Evolutionary conservation across 92 coral and sea anemone species (phyloP).

Genomic region (Siderastrea radians): DNA sequence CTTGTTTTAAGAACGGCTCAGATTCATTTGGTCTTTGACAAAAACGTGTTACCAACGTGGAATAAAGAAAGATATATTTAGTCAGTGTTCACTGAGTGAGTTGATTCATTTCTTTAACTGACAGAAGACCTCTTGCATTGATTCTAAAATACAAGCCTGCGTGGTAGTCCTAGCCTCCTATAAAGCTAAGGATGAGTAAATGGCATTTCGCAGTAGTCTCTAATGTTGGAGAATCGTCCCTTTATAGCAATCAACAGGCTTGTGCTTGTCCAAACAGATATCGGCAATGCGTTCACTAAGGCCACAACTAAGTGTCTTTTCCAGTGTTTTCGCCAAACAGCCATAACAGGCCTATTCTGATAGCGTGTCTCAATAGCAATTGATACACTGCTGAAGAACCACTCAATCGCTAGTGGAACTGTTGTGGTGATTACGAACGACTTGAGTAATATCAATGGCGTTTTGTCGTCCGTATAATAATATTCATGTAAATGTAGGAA

Average conservation of each 20-base stretch:
- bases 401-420: constrained; percentile 21
- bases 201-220: constrained; percentile 8
- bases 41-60: too few species aligned
- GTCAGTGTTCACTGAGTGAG: too few species aligned
- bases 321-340: constrained; percentile 28
- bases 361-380: constrained; percentile 30
- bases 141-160: too few species aligned
- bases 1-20: too few species aligned
- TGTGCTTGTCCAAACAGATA: constrained; percentile 10
- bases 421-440: constrained; percentile 12
- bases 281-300: constrained; percentile 5
- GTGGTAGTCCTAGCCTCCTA: too few species aligned
- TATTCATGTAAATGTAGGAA: constrained; percentile 12
- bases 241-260: constrained; percentile 10
- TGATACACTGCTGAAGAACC: constrained; percentile 22
- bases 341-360: constrained; percentile 34
- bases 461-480: not conserved
- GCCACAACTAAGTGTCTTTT: constrained; percentile 9
- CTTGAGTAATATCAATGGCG: not conserved
- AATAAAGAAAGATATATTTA: too few species aligned
- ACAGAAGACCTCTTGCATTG: too few species aligned
- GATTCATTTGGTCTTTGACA: too few species aligned
- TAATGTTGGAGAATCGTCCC: not conserved
- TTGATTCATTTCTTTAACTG: too few species aligned
- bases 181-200: not conserved